Evolutionary conservation across 2,113 vertebrate genomes (phyloP).

Genomic region (Urocolius indicus): DNA sequence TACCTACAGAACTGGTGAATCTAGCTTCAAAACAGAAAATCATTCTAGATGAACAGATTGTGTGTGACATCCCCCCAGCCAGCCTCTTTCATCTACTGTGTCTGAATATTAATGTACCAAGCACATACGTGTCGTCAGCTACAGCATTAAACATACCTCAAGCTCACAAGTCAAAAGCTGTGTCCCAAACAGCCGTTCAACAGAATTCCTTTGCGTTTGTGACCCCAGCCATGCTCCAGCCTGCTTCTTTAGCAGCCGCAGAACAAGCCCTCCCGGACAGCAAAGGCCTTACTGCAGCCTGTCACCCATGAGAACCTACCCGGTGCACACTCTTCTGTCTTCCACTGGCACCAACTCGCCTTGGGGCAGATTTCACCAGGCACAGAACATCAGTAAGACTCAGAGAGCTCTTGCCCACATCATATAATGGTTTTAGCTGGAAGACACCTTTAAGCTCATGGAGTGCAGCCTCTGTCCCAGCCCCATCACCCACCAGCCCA

Average conservation of each 20-base stretch:
- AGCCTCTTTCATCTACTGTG: conserved; percentile 26
- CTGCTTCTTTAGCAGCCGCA: neutral
- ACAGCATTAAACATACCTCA: neutral
- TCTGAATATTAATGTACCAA: conserved; percentile 65
- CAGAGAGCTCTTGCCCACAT: neutral
- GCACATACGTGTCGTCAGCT: neutral
- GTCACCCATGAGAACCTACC: neutral
- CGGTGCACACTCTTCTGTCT: neutral
- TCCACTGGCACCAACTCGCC: neutral
- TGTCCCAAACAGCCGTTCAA: neutral
- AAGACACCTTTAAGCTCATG: too few species aligned
- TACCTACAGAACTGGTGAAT: neutral
- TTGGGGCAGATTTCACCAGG: rapidly evolving
- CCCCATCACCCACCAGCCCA: too few species aligned
- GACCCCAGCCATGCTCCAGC: neutral
- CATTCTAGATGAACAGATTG: conserved; percentile 53
- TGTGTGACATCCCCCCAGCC: conserved; percentile 28
- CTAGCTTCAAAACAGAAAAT: conserved; percentile 19
- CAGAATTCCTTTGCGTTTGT: neutral
- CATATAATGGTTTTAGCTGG: too few species aligned
- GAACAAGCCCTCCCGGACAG: neutral
- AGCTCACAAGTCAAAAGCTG: neutral
- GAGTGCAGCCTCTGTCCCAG: too few species aligned
- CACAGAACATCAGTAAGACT: rapidly evolving
- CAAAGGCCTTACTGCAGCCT: neutral